Evolutionary conservation across 1,140 invertebrate genomes (phyloP), one percentile per base, ranked within the genome.

Genomic region (Pomacea maculata): DNA sequence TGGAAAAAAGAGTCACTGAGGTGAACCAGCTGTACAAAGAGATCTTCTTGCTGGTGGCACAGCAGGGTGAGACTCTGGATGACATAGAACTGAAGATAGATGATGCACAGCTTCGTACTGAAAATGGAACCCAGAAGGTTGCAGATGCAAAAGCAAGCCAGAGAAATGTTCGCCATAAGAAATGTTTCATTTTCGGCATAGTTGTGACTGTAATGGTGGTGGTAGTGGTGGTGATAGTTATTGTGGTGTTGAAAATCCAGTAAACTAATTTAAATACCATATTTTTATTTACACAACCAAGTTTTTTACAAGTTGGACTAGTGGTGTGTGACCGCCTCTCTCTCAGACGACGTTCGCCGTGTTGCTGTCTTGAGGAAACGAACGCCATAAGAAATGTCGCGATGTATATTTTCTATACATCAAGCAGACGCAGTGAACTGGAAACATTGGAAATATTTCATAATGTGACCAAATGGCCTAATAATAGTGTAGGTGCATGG

Each of bases 1-100:
- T 88, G 57, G 87, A 88, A 79, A 84, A 84, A 78, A 85, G 85
- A 76, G 83, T 88, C 21, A 78, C 82, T 15, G 83, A 86, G 70
- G 87, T 88, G 1, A 86, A 88, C 78, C 78, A 80, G 34, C 70
- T 88, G 34, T 88, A 87, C 72, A 86, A 84, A 29, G 87, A 87
- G n/a, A 80, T 88, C 78, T 85, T 85, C 79, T 82, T 85, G 21
- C 55, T 88, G 65, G 84, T 88, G 25, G 52, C 76, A 10, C 83
- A 84, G 45, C 87, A 88, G 80, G 86, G 87, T 54, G 86, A 88
- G 79, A 86, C 79, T 57, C 64, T 88, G 57, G 83, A 83, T 73
- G 85, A 70, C 45, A 86, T 88, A 64, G 87, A 87, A 79, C 78
- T 71, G 19, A 78, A 83, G 21, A 61, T 88, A 45, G 83, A 83